Evolutionary conservation across 2,888 invertebrate species (phyloP).

Genomic region (Exocentrus adspersus): DNA sequence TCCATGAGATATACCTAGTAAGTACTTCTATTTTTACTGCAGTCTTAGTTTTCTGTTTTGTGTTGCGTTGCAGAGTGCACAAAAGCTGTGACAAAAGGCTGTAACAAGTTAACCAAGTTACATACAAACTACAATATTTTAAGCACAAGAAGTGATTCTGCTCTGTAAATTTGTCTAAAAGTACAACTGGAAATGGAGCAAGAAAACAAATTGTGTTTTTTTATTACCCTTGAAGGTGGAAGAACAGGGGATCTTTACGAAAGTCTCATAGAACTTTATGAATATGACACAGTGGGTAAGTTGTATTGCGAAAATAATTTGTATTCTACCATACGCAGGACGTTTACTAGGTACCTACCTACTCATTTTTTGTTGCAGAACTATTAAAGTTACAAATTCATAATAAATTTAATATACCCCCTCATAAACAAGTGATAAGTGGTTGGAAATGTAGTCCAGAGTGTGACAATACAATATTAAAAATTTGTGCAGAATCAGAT

Average conservation of each 20-base stretch:
- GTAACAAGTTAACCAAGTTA: too few relatives aligned
- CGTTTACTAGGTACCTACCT: not conserved
- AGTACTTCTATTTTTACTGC: too few relatives aligned
- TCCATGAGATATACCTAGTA: too few relatives aligned
- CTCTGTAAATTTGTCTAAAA: not conserved
- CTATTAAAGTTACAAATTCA: conserved; percentile 34
- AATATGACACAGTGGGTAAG: conserved; percentile 43
- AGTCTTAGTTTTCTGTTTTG: too few relatives aligned
- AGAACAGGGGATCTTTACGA: too few relatives aligned
- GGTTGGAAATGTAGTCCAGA: conserved; percentile 42
- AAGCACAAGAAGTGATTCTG: too few relatives aligned
- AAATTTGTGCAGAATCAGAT: conserved; percentile 29
- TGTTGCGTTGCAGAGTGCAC: too few relatives aligned
- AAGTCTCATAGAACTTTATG: conserved; percentile 28
- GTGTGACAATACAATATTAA: conserved; percentile 39
- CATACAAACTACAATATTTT: too few relatives aligned
- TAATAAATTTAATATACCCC: conserved; percentile 36
- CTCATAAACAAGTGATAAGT: conserved; percentile 41
- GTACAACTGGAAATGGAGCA: not conserved
- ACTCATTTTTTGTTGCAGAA: conserved; percentile 71
- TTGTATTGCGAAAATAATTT: not conserved
- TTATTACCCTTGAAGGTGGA: conserved; percentile 23
- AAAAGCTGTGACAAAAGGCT: too few relatives aligned
- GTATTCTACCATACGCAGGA: not conserved
- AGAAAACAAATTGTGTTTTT: conserved; percentile 12